Percentiles rank a stretch among this genome's conserved stretches.
These are phyloP conservation scores for Aphis gossypii DNA, from an alignment of 1,140 invertebrate genomes.

Conservation along the genomic window DNA sequence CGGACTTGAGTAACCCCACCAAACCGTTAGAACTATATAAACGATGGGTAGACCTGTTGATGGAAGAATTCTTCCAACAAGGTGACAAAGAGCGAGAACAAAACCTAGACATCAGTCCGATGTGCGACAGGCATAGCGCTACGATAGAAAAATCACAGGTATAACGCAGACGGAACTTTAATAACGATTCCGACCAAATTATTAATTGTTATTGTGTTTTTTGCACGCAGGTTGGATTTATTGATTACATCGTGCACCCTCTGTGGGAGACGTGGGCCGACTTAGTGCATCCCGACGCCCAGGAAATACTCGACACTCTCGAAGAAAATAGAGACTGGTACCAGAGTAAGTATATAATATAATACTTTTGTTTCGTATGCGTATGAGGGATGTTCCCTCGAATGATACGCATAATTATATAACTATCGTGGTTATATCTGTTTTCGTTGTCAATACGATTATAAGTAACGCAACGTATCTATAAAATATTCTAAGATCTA, in stretches of 20 bases:
- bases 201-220: neutral
- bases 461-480: too few species aligned
- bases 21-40: slow-evolving; percentile 93
- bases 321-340: slow-evolving; percentile 99
- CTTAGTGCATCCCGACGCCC: slow-evolving; percentile 96
- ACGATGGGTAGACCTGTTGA: slow-evolving; percentile 90
- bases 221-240: slow-evolving; percentile 89
- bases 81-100: slow-evolving; percentile 92
- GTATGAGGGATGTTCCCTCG: too few species aligned
- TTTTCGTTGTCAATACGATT: too few species aligned
- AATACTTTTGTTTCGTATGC: neutral
- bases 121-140: slow-evolving; percentile 95
- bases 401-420: too few species aligned
- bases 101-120: slow-evolving; percentile 94
- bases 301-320: slow-evolving; percentile 95
- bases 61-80: slow-evolving; percentile 98
- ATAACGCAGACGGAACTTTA: slow-evolving; percentile 56
- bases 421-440: too few species aligned
- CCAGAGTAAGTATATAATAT: slow-evolving; percentile 70
- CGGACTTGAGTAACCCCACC: slow-evolving; percentile 98
- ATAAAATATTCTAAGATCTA: neutral
- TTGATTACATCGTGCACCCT: slow-evolving; percentile 99
- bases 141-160: slow-evolving; percentile 97
- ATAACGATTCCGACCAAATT: neutral
- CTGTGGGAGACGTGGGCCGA: slow-evolving; percentile 99